Conservation (phyloP, 1,140 invertebrate genomes). For the Alviniconcha marisindica region DNA sequence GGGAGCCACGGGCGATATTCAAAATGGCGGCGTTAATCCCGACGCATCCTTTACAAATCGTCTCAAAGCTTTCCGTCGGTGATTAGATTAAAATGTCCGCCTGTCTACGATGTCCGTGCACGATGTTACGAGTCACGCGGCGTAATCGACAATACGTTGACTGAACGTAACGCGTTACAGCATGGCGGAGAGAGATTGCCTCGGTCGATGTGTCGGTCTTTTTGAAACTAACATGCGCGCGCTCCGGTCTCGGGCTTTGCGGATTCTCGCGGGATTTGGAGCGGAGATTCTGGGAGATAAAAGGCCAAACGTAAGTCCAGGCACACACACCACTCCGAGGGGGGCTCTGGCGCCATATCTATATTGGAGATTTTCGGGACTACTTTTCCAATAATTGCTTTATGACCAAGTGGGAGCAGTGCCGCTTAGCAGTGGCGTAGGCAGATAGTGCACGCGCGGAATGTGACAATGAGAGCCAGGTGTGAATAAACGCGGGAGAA, state of each 20-base stretch:
- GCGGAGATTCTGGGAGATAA: conserved; percentile 14
- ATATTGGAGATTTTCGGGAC: neutral
- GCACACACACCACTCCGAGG: neutral
- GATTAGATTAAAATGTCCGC: neutral
- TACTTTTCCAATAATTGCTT: conserved; percentile 24
- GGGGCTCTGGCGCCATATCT: neutral
- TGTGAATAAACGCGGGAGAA: too few species aligned
- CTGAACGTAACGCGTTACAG: neutral
- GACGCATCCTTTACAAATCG: conserved; percentile 15
- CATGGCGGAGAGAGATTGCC: neutral
- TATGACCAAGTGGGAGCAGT: neutral
- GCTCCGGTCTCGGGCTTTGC: neutral
- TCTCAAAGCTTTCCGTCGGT: neutral
- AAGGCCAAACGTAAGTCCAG: neutral
- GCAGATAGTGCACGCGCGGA: neutral
- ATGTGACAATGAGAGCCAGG: neutral
- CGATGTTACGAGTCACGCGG: neutral
- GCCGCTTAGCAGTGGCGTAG: neutral
- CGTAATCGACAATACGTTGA: neutral
- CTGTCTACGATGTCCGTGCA: neutral
- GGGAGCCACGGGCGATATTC: neutral
- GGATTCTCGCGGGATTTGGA: conserved; percentile 23
- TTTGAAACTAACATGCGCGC: conserved; percentile 26
- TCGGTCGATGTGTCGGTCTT: neutral
- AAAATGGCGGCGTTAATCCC: conserved; percentile 13